Base-by-base conservation (phyloP, 1,140 invertebrate species). In the Gonioctena quinquepunctata region DNA sequence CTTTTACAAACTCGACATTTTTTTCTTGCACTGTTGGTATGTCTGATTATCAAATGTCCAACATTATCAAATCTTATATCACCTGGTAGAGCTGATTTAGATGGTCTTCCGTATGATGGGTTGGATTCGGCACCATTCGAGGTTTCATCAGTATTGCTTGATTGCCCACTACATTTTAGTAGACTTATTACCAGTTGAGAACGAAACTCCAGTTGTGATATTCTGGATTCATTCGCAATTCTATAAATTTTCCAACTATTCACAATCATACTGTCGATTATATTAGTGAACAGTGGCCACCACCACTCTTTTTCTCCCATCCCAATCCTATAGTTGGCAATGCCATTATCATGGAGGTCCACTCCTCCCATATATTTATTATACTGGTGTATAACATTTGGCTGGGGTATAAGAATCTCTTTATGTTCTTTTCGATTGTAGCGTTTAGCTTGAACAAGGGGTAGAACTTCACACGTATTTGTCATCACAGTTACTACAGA, bases 281-380 rank as follows among this genome's bases (percentile, higher is more conserved):
- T 54, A 54, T 76, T 75, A 28, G 62, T 62, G 69, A 81, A 79
- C n/a, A 80, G 33, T 11, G 71, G 75, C 76, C 75, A 80, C 76
- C 77, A 81, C 78, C 78, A 79, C 70, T 81, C 80, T 71, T 81
- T 79, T 49, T 70, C 72, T 66, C 66, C 28, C 57, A 79, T 63
- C 16, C 62, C 65, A 27, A 75, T 76, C 65, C 75, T 63, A 50
- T 80, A 79, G 49, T 81, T 75, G 16, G 68, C 69, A 28, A 79
- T 59, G 25, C 66, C 73, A 69, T 75, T 75, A 69, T 78, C 80
- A 70, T 77, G 77, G 18, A 75, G 61, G 69, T 80, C 71, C n/a
- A 77, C 76, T 13, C 76, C 69, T 61, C 72, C 75, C 77, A 80
- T 79, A 52, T 71, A 59, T 68, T 74, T 66, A 70, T 80, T 79